These are phyloP conservation scores for Arctia plantaginis DNA, from an alignment of 2,888 invertebrate genomes.

Conservation along the genomic window DNA sequence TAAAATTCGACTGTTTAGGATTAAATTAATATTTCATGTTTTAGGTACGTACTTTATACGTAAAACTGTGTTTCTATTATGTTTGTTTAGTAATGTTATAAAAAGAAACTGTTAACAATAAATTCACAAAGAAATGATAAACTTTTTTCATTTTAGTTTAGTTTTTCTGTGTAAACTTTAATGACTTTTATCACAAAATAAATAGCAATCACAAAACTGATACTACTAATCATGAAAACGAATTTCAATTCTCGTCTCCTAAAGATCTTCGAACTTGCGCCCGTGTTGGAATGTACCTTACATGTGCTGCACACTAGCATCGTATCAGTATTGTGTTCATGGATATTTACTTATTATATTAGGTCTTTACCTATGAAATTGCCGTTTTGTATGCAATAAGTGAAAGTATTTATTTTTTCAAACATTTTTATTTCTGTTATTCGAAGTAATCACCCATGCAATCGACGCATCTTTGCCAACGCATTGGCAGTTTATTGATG, in stretches of 20 bases:
- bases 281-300: neutral
- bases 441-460: too few species aligned
- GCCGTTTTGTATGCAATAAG: too few species aligned
- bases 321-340: neutral
- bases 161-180: neutral
- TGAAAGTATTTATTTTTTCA: too few species aligned
- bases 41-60: neutral
- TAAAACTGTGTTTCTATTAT: neutral
- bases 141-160: neutral
- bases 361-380: too few species aligned
- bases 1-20: conserved; percentile 2
- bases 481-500: too few species aligned
- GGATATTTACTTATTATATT: too few species aligned
- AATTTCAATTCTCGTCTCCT: neutral
- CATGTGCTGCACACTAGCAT: neutral
- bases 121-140: neutral
- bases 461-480: too few species aligned
- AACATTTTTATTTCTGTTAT: too few species aligned
- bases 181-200: neutral
- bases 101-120: neutral
- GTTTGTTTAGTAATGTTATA: neutral
- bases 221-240: too few species aligned
- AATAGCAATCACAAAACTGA: too few species aligned
- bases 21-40: neutral
- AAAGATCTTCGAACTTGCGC: too few species aligned